These are phyloP conservation scores for Tragelaphus eurycerus DNA, from an alignment of 2,797 vertebrate genomes.

Conservation along the genomic window DNA sequence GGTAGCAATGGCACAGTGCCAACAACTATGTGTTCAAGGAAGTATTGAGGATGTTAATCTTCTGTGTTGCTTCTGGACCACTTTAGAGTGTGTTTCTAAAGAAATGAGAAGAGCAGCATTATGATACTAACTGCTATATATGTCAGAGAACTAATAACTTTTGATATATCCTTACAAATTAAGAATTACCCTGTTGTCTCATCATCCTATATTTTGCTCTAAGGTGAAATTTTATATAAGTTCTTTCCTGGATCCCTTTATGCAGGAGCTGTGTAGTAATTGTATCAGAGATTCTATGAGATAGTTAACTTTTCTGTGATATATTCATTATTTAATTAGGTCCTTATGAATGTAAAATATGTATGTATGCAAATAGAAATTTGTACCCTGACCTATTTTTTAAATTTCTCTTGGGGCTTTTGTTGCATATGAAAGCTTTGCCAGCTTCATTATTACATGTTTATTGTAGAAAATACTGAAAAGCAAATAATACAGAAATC, in stretches of 20 bases:
- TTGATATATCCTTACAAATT: conserved; percentile 3
- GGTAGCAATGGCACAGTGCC: not conserved
- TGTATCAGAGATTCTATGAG: not conserved
- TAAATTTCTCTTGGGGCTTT: conserved; percentile 10
- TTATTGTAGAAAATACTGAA: conserved; percentile 30
- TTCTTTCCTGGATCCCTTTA: not conserved
- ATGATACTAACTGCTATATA: not conserved
- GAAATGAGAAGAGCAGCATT: not conserved
- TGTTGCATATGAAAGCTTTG: conserved; percentile 7
- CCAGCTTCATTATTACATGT: not conserved
- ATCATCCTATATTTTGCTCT: not conserved
- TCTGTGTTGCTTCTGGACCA: not conserved
- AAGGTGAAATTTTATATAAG: not conserved
- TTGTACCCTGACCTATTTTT: conserved; percentile 11
- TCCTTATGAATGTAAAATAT: conserved; percentile 34
- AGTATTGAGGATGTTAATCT: conserved; percentile 23
- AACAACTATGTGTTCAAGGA: not conserved
- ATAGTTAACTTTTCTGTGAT: not conserved
- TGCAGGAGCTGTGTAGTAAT: not conserved
- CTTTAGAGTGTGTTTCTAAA: not conserved
- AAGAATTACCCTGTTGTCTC: not conserved
- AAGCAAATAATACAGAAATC: not conserved
- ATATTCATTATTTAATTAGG: conserved; percentile 14
- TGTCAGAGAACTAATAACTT: not conserved
- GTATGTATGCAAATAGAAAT: conserved; percentile 31